These are phyloP conservation scores for Didymodactylos carnosus DNA, from an alignment of 2,888 invertebrate species.

Conservation along the genomic window DNA sequence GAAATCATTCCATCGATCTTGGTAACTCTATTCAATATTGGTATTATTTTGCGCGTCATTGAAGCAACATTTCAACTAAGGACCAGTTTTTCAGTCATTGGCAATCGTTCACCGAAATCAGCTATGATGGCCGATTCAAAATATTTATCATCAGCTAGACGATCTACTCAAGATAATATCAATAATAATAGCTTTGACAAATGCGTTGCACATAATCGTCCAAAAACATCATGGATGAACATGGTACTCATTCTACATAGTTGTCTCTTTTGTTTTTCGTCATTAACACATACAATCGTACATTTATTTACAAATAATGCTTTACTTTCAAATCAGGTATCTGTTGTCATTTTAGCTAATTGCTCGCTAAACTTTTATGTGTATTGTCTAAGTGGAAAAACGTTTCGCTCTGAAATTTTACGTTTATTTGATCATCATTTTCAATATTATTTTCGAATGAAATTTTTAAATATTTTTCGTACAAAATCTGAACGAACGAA, in stretches of 20 bases:
- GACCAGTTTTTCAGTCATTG: too few species aligned
- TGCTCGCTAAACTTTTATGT: background rate
- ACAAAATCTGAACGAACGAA: background rate
- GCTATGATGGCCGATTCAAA: too few species aligned
- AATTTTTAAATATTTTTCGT: background rate
- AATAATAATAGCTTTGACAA: background rate
- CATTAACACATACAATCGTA: background rate
- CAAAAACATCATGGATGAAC: background rate
- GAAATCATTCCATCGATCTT: background rate
- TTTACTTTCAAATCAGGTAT: background rate
- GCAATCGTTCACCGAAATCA: too few species aligned
- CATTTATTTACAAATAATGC: background rate
- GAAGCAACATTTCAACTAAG: background rate
- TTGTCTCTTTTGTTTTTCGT: background rate
- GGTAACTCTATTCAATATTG: background rate
- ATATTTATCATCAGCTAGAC: too few species aligned
- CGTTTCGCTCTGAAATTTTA: background rate
- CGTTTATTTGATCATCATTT: background rate
- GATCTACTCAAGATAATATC: background rate
- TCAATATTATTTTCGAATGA: background rate
- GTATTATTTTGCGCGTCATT: background rate
- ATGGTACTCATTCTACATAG: background rate
- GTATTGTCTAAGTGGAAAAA: background rate
- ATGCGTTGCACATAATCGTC: background rate
- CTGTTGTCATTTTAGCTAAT: background rate